Percentiles rank a stretch among this genome's conserved stretches.
These are phyloP conservation scores for Halictus quadricinctus DNA, from an alignment of 2,888 invertebrate species.

Conservation along the genomic window DNA sequence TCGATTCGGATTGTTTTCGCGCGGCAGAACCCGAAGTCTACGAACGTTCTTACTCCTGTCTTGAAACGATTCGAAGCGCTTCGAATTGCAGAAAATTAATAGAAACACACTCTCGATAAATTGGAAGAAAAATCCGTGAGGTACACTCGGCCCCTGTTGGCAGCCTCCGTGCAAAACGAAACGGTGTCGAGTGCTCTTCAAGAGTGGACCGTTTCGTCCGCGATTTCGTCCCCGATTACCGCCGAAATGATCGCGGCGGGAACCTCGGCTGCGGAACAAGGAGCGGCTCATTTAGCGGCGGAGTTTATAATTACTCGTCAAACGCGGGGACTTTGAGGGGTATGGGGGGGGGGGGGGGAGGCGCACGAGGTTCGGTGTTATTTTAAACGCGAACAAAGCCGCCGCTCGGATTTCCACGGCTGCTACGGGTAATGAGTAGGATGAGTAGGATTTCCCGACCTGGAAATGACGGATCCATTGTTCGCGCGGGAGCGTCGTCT, in stretches of 20 bases:
- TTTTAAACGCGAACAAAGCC: conserved; percentile 56
- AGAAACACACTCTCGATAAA: not conserved
- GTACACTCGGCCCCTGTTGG: not conserved
- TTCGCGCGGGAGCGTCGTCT: conserved; percentile 49
- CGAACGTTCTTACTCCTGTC: not conserved
- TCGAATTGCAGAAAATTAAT: not conserved
- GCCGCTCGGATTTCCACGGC: conserved; percentile 38
- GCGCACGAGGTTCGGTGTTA: conserved; percentile 37
- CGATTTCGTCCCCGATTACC: conserved; percentile 5
- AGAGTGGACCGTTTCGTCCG: not conserved
- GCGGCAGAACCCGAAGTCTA: not conserved
- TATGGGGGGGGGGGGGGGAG: not conserved
- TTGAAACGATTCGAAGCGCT: not conserved
- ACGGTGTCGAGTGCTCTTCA: not conserved
- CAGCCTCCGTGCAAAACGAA: not conserved
- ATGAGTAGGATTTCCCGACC: conserved; percentile 53
- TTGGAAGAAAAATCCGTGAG: not conserved
- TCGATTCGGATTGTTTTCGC: not conserved
- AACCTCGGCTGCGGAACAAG: not conserved
- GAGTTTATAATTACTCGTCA: conserved; percentile 56
- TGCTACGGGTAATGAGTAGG: conserved; percentile 59
- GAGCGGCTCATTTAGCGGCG: conserved; percentile 9
- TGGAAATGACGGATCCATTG: conserved; percentile 72
- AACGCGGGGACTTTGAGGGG: conserved; percentile 21
- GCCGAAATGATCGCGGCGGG: conserved; percentile 8